A percentile compares a stretch with the other conserved stretches of the same genome.
phyloP scores from a whole-genome alignment of 2,113 vertebrate genomes.

The Peucedramus taeniatus region DNA sequence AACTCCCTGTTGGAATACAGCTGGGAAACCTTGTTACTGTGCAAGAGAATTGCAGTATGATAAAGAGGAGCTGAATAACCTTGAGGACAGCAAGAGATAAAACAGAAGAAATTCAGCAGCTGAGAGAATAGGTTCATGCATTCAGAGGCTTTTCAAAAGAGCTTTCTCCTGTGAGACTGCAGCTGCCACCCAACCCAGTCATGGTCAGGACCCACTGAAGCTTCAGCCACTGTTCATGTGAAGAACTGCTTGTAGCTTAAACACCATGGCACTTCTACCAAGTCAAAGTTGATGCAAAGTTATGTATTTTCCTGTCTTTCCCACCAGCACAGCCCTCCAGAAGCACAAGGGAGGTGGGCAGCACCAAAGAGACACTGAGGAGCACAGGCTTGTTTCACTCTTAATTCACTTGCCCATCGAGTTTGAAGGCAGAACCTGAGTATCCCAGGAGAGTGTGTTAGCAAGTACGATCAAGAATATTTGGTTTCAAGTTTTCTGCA shows the following conservation, averaged over 20 bases:
- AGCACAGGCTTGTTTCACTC: neutral
- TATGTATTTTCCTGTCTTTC: neutral
- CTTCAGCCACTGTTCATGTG: neutral
- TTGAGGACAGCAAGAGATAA: neutral
- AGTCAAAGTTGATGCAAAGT: neutral
- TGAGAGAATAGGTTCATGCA: neutral
- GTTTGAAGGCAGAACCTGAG: neutral
- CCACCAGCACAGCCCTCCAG: neutral
- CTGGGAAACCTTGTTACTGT: neutral
- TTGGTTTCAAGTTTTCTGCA: neutral
- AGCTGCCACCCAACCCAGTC: neutral
- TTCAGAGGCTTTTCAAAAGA: neutral
- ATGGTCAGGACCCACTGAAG: neutral
- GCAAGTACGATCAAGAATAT: neutral
- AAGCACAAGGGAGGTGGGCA: neutral
- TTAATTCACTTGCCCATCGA: neutral
- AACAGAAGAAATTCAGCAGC: neutral
- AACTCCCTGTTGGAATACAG: neutral
- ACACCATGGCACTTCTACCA: neutral
- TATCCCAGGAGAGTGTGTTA: neutral
- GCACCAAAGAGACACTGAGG: neutral
- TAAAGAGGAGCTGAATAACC: conserved; percentile 6
- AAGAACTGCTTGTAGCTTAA: neutral
- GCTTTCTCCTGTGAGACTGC: neutral
- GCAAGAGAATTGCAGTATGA: neutral